A percentile compares a stretch with the other conserved stretches of the same genome.
phyloP scores from a whole-genome alignment of 2,797 vertebrate species.

The Mus minutoides region DNA sequence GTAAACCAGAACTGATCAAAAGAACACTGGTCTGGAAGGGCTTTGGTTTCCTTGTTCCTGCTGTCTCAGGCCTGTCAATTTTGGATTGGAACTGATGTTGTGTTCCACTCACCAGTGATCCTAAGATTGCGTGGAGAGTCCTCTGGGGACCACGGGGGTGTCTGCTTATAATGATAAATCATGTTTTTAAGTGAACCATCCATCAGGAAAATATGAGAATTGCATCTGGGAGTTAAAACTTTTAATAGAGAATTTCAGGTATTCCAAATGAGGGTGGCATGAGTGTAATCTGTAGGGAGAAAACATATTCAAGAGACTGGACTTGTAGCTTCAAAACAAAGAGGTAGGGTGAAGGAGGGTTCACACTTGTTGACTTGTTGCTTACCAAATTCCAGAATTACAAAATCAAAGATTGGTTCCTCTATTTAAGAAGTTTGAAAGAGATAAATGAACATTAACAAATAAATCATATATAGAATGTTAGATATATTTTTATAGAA shows the following conservation, averaged over 20 bases:
- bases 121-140: too few relatives aligned
- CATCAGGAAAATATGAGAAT: background rate
- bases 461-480: background rate
- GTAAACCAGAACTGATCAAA: too few relatives aligned
- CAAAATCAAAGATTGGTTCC: background rate
- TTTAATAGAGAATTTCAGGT: slow-evolving; percentile 1
- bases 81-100: too few relatives aligned
- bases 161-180: too few relatives aligned
- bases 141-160: too few relatives aligned
- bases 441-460: background rate
- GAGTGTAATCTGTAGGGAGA: background rate
- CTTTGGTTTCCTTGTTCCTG: too few relatives aligned
- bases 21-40: too few relatives aligned
- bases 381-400: background rate
- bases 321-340: background rate
- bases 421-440: slow-evolving; percentile 36
- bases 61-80: too few relatives aligned
- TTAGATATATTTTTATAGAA: background rate
- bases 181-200: background rate
- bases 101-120: too few relatives aligned
- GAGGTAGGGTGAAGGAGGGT: background rate
- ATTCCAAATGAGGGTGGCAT: background rate
- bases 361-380: background rate
- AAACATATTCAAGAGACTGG: background rate
- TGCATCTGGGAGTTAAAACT: background rate